Evolutionary conservation across 1,140 invertebrate genomes (phyloP).

Genomic region (Conus ventricosus): DNA sequence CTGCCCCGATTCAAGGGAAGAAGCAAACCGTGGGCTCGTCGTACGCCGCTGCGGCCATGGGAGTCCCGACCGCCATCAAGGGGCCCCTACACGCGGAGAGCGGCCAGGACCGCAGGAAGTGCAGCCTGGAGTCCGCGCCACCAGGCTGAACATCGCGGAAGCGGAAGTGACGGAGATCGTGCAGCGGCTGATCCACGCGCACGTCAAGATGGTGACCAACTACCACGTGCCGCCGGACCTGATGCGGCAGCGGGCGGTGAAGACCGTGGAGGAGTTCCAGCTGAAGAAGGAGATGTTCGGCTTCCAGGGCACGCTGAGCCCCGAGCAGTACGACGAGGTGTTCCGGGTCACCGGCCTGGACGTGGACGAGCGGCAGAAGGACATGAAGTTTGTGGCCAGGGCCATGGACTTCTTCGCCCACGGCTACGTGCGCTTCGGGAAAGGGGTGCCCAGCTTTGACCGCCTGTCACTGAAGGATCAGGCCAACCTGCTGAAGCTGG

Average conservation of each 20-base stretch:
- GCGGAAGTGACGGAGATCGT: constrained; percentile 41
- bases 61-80: constrained; percentile 92
- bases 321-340: constrained; percentile 61
- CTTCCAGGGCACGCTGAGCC: constrained; percentile 49
- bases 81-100: constrained; percentile 71
- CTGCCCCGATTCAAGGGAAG: constrained; percentile 55
- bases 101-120: constrained; percentile 71
- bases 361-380: constrained; percentile 57
- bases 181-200: constrained; percentile 28
- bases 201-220: constrained; percentile 14
- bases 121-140: constrained; percentile 48
- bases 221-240: background rate
- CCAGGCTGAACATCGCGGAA: constrained; percentile 32
- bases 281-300: constrained; percentile 59
- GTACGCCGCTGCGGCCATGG: constrained; percentile 99
- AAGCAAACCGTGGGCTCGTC: constrained; percentile 90
- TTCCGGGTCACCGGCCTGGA: constrained; percentile 65
- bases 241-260: background rate
- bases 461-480: constrained; percentile 62
- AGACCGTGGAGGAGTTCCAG: constrained; percentile 33
- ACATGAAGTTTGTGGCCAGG: constrained; percentile 55
- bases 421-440: constrained; percentile 63
- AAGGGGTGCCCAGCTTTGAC: constrained; percentile 65
- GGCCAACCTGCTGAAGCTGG: constrained; percentile 61
- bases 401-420: constrained; percentile 56